Conservation (phyloP, 2,888 invertebrate species). For the Ichneumon xanthorius region DNA sequence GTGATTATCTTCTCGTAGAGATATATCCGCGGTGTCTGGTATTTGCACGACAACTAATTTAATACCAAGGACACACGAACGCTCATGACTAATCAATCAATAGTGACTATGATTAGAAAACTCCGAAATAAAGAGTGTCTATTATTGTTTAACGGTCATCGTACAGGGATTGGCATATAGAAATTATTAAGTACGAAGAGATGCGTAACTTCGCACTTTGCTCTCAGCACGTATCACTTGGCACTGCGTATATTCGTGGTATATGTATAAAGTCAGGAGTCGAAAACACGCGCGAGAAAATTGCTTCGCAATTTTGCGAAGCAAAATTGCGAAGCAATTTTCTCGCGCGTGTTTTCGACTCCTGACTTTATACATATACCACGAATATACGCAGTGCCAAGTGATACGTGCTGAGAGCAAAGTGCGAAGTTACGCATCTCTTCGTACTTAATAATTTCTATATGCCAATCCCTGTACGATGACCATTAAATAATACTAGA, state of each 20-base stretch:
- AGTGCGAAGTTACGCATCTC: not conserved
- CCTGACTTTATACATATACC: no score
- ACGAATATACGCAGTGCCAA: no score
- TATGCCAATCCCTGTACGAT: not conserved
- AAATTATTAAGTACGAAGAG: not conserved
- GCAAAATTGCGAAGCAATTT: not conserved
- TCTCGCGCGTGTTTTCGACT: not conserved
- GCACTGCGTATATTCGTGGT: not conserved
- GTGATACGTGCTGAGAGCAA: no score
- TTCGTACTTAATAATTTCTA: not conserved
- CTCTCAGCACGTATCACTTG: not conserved
- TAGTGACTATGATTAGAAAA: not conserved
- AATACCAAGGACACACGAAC: not conserved
- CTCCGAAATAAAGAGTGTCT: not conserved
- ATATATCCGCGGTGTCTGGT: not conserved
- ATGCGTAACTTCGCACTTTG: not conserved
- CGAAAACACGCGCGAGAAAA: conserved; percentile 2
- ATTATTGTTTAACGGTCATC: not conserved
- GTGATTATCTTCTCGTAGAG: not conserved
- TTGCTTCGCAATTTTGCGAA: not conserved
- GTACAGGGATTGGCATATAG: not conserved
- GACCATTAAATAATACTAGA: not conserved
- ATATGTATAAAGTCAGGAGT: not conserved
- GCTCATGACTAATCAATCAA: not conserved
- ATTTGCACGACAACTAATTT: not conserved